phyloP scores from a whole-genome alignment of 2,888 invertebrate genomes.

The Dioctria rufipes region DNA sequence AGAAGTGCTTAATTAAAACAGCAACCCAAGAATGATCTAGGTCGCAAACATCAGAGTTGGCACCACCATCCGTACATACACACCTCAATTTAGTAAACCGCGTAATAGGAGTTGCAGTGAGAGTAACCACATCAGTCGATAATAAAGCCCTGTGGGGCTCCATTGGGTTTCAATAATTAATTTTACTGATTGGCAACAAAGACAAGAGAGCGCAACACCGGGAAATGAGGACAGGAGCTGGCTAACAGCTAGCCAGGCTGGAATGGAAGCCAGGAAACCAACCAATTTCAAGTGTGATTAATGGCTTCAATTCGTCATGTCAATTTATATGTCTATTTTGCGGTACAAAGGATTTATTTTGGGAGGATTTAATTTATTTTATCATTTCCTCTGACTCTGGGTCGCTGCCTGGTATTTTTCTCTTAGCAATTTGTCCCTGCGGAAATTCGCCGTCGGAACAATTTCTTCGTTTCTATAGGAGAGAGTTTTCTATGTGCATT shows the following conservation, averaged over 20 bases:
- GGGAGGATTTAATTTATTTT: constrained; percentile 41
- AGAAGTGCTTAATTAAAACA: no score
- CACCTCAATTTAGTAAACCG: no score
- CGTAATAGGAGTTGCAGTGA: constrained; percentile 4
- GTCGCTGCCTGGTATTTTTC: background rate
- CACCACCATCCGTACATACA: no score
- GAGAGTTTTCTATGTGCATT: constrained; percentile 12
- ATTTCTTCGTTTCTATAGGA: background rate
- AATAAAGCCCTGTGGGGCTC: constrained; percentile 42
- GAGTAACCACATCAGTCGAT: constrained; percentile 25
- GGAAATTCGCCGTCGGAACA: constrained; percentile 28
- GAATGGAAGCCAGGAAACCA: constrained; percentile 21
- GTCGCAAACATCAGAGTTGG: no score
- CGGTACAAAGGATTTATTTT: constrained; percentile 33
- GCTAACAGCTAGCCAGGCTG: background rate
- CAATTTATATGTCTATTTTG: constrained; percentile 50
- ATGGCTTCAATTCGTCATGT: constrained; percentile 47
- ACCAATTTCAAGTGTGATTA: constrained; percentile 47
- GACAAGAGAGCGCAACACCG: background rate
- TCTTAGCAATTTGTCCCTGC: constrained; percentile 31
- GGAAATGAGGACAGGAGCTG: background rate
- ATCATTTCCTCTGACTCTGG: constrained; percentile 5
- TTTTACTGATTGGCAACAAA: constrained; percentile 42
- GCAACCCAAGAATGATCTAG: no score
- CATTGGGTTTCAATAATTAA: constrained; percentile 43